Base-by-base conservation (phyloP, 2,113 vertebrate species). In the Solea senegalensis region DNA sequence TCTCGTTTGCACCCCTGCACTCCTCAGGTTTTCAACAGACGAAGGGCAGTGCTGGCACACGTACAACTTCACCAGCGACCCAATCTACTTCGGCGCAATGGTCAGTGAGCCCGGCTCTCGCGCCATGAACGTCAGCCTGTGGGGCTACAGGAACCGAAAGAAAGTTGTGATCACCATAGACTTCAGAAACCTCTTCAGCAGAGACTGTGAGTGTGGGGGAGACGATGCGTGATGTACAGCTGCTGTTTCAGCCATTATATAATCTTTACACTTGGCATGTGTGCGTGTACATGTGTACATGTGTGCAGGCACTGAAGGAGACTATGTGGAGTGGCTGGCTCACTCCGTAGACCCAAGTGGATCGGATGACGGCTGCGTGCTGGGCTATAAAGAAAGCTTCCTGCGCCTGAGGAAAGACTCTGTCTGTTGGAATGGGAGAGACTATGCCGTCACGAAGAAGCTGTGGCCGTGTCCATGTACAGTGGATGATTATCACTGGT, bases 121-220 rank as follows among this genome's bases (percentile, higher is more conserved):
- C 40, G 97, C 97, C 50, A 95, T 97, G 94, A 97, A 96, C 12
- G 91, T 98, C 89, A 98, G 96, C 84, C 78, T 98, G 53, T 98
- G 97, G 97, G 97, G 97, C 11, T 97, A 96, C 93, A 88, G 90
- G 11, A 94, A 93, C 72, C 86, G 93, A 16, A 92, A 95, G 65
- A 98, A 96, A 96, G 91, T 97, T 52, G 96, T 96, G 52, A 94
- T 96, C 84, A 98, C 97, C 72, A 93, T 98, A 8, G 97, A 98
- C 82, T 97, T 98, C 89, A 92, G 88, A 80, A 91, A 94, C 43
- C 90, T 97, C 65, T 94, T 98, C 41, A 87, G 76, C 78, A 92
- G 95, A 69, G 94, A 93, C 79, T 98, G 97, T 98, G 89, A 96
- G 92, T 84, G 13, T 55, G 49, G 15, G 13, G 43, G 21, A 26